Evolutionary conservation across 2,888 invertebrate species (phyloP), one percentile per base, ranked within the genome.

Genomic region (Scaptomyza reducta): DNA sequence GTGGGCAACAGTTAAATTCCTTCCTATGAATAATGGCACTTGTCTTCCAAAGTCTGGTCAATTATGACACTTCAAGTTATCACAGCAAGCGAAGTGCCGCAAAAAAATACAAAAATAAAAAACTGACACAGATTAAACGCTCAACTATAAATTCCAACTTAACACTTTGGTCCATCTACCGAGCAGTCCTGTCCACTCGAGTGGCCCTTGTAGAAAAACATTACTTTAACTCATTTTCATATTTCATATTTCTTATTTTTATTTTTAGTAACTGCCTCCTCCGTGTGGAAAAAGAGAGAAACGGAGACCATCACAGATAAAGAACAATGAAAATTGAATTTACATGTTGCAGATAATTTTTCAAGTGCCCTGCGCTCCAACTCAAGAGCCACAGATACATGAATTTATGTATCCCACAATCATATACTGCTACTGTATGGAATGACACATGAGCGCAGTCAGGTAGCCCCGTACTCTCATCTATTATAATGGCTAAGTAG

Each of bases 11-110:
- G 75, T 67, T 79, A 74, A 66, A 72, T 70, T 70, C 71, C 70
- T 65, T 65, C 41, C 60, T 74, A 88, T 89, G 89, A 89, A 81
- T 89, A 89, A 90, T 89, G 86, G 80, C 86, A 89, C 89, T 89
- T 89, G 90, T 87, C 88, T 84, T 74, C 72, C 77, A 87, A 89
- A 89, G 81, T 75, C 88, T 89, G 89, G 89, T 90, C 90, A 90
- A 90, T 89, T 90, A 89, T 90, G 89, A 89, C 90, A 90, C 89
- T 89, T 90, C 87, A 89, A 90, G 89, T 80, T 87, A 90, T 90
- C 90, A 84, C 79, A 74, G 83, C 74, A 35, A 10, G 56, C 49
- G 38, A 54, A 61, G 49, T 60, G 65, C 70, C 42, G 61, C 58
- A 18, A 47, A 33, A 35, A n/a, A n/a, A n/a, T n/a, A n/a, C n/a